Conservation (phyloP, 2,888 invertebrate genomes). For the Phalangium opilio region DNA sequence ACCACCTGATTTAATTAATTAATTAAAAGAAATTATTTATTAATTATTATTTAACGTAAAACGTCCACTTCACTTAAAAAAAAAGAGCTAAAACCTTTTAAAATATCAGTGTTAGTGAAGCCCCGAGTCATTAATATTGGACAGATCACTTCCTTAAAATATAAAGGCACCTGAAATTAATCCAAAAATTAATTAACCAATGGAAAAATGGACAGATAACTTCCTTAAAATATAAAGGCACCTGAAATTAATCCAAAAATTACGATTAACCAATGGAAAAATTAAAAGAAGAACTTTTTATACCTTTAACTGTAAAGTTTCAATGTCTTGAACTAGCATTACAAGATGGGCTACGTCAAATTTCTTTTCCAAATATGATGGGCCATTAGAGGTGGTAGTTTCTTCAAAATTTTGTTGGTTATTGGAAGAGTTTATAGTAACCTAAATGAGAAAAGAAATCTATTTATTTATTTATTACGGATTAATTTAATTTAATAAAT, state of each 20-base stretch:
- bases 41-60: neutral
- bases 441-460: no score
- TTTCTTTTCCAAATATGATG: neutral
- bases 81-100: no score
- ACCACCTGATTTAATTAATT: neutral
- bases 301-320: neutral
- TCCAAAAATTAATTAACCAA: no score
- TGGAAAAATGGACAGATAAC: no score
- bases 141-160: neutral
- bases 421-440: no score
- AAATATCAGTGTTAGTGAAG: neutral
- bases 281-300: no score
- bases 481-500: no score
- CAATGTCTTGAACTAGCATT: neutral
- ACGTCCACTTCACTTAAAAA: neutral
- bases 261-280: no score
- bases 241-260: neutral
- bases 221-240: slow-evolving; percentile 1
- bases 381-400: no score
- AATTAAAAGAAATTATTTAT: neutral
- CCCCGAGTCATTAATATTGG: neutral
- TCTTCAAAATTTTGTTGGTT: no score
- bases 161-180: neutral
- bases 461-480: no score
- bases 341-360: neutral